These are phyloP conservation scores for Plutomurus gul DNA, from an alignment of 1,140 invertebrate genomes.

Conservation along the genomic window DNA sequence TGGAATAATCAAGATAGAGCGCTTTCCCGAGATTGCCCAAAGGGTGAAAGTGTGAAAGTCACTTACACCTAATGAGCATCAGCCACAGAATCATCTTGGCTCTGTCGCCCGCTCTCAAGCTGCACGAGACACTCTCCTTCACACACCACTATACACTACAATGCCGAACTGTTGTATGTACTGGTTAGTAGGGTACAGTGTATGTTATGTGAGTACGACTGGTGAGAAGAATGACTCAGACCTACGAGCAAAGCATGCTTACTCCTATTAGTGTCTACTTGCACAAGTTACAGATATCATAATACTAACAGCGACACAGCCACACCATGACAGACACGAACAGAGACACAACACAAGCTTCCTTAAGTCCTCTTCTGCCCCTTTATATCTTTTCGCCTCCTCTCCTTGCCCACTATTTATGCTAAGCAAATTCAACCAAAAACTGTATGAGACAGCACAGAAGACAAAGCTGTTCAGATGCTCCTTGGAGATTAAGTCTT, in stretches of 20 bases:
- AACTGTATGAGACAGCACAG: not conserved
- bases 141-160: not conserved
- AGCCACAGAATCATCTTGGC: not conserved
- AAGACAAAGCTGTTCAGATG: constrained; percentile 10
- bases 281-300: too few relatives aligned
- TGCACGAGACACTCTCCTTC: not conserved
- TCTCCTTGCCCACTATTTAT: too few relatives aligned
- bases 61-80: constrained; percentile 40
- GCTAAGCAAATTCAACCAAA: not conserved
- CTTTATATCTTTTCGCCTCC: not conserved
- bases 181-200: too few relatives aligned
- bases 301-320: too few relatives aligned
- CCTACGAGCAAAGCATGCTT: too few relatives aligned
- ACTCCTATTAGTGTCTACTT: too few relatives aligned
- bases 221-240: too few relatives aligned
- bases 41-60: constrained; percentile 34
- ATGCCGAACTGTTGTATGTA: too few relatives aligned
- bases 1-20: constrained; percentile 44
- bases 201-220: too few relatives aligned
- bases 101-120: not conserved
- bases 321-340: too few relatives aligned
- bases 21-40: constrained; percentile 37
- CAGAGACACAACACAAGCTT: too few relatives aligned
- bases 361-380: not conserved
- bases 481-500: not conserved